Base-by-base conservation (phyloP, 2,888 invertebrate species). In the Eilema sororculum region DNA sequence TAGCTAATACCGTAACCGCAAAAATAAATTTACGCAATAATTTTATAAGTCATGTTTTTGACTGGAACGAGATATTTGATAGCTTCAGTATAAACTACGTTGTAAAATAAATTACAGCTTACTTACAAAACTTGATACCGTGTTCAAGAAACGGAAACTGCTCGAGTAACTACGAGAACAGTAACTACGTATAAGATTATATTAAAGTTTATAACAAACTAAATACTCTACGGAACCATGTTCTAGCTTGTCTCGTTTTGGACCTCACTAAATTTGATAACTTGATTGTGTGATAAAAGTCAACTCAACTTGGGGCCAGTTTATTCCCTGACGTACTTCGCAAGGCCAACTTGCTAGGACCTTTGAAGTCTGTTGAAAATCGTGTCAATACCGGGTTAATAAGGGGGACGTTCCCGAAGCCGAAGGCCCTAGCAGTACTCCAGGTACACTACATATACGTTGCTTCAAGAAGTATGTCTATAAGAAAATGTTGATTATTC, bases 241-340 rank as follows among this genome's bases (percentile, higher is more conserved):
- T 28, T 57, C 58, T 69, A 52, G 64, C 66, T 74, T 69, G 68
- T 74, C 57, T 72, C 66, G 65, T 61, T 69, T 71, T 74, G 72
- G 78, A 79, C 76, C 73, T 74, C 73, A 75, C 72, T 76, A 73
- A 65, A 75, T 62, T 72, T 56, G 73, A 67, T 80, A 81, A 81
- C 73, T 81, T 71, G 65, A 78, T 75, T 81, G 72, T 78, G 71
- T 72, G 72, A 74, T 74, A 74, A 77, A 78, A 77, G 74, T 78
- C 80, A 78, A 77, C 69, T 71, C 61, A 66, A 77, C 71, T 74
- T 75, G 65, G 52, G 67, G 67, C 69, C 63, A 74, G 66, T 78
- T 72, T 78, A 78, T 80, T 74, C 80, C 77, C 81, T 16, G 72
- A 68, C 73, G 73, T 61, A 52, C 64, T 28, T 25, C 16, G 16